Percentiles rank a stretch among this genome's conserved stretches.
These are phyloP conservation scores for Prosopocoilus inquinatus DNA, from an alignment of 2,888 invertebrate species.

Conservation along the genomic window DNA sequence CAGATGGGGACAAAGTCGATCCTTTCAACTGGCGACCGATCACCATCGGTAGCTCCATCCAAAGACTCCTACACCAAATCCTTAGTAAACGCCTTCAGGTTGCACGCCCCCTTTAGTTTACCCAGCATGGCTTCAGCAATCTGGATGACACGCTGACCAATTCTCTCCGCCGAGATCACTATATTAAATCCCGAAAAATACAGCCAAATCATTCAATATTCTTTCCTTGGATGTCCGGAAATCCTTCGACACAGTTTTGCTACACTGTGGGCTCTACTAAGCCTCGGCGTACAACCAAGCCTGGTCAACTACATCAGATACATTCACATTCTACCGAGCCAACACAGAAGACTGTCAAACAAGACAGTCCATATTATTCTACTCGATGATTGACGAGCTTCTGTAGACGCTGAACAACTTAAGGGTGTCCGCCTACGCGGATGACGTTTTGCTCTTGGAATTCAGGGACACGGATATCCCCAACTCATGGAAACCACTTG, in stretches of 20 bases:
- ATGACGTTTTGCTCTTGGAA: conserved; percentile 41
- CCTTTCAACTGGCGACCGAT: conserved; percentile 35
- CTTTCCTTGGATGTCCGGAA: conserved; percentile 46
- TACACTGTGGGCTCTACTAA: conserved; percentile 33
- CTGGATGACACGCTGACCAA: conserved; percentile 45
- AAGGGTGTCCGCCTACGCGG: conserved; percentile 41
- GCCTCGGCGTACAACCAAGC: conserved; percentile 34
- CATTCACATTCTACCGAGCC: conserved; percentile 30
- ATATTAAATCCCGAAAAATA: conserved; percentile 32
- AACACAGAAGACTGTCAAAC: conserved; percentile 42
- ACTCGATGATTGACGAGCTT: conserved; percentile 34
- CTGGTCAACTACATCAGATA: conserved; percentile 35
- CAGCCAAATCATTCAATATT: conserved; percentile 36
- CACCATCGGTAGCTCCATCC: conserved; percentile 31
- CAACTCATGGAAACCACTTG: conserved; percentile 21
- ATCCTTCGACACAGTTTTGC: conserved; percentile 43
- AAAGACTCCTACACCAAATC: conserved; percentile 32
- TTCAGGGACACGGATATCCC: conserved; percentile 36
- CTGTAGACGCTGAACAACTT: conserved; percentile 12
- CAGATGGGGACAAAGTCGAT: conserved; percentile 22
- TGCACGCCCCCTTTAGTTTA: conserved; percentile 11
- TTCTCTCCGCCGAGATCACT: conserved; percentile 33
- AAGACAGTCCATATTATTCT: conserved; percentile 44
- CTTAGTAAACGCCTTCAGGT: conserved; percentile 20
- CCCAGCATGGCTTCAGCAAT: conserved; percentile 37